phyloP scores from a whole-genome alignment of 2,888 invertebrate species.

The Andrena marginata region DNA sequence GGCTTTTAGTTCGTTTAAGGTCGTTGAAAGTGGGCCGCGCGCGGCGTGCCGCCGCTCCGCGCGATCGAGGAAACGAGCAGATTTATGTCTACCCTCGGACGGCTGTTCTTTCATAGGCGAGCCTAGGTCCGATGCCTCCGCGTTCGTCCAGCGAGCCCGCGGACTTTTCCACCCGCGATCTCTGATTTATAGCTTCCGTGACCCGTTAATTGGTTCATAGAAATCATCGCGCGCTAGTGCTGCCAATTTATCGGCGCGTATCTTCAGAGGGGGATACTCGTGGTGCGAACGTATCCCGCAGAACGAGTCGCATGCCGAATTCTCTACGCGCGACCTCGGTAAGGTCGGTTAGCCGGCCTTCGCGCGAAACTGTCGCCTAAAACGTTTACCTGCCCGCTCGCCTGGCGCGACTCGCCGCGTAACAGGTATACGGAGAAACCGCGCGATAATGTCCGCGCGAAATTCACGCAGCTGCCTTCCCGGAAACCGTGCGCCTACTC shows the following conservation, averaged over 20 bases:
- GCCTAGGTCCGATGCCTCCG: slow-evolving; percentile 2
- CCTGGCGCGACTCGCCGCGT: slow-evolving; percentile 27
- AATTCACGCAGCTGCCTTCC: slow-evolving; percentile 48
- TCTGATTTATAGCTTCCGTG: neutral
- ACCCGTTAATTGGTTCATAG: neutral
- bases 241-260: neutral
- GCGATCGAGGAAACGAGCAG: slow-evolving; percentile 64
- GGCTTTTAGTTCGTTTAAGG: slow-evolving; percentile 70
- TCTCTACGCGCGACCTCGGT: slow-evolving; percentile 56
- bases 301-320: slow-evolving; percentile 47
- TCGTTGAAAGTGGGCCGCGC: slow-evolving; percentile 70
- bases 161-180: neutral
- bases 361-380: slow-evolving; percentile 63
- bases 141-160: neutral
- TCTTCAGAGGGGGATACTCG: neutral
- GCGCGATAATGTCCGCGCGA: slow-evolving; percentile 52
- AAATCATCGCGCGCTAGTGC: neutral
- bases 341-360: slow-evolving; percentile 68
- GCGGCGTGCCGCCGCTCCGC: slow-evolving; percentile 3
- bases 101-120: slow-evolving; percentile 9
- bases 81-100: slow-evolving; percentile 30
- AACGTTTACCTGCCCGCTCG: slow-evolving; percentile 49
- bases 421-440: slow-evolving; percentile 41
- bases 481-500: slow-evolving; percentile 44
- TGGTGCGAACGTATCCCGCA: neutral